These are phyloP conservation scores for Varroa destructor DNA, from an alignment of 1,140 invertebrate genomes.

Conservation along the genomic window DNA sequence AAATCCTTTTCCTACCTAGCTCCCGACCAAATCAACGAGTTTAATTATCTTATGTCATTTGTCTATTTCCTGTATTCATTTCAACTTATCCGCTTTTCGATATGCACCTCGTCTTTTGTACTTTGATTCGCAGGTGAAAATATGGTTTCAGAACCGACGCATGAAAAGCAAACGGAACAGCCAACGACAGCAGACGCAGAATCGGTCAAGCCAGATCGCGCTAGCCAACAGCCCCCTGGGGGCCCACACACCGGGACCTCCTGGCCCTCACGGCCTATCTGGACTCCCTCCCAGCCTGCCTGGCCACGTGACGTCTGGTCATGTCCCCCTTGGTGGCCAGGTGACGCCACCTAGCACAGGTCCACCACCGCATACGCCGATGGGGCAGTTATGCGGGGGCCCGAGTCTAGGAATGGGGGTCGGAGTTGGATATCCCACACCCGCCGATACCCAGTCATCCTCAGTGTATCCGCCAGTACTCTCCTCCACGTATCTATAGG, in stretches of 20 bases:
- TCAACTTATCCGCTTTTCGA: no score
- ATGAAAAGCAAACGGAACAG: conserved; percentile 99
- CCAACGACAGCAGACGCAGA: conserved; percentile 47
- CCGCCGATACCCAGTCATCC: conserved; percentile 13
- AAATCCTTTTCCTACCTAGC: no score
- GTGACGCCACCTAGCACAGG: no score
- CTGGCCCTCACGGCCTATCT: neutral
- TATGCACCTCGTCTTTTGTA: no score
- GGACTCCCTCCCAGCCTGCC: no score
- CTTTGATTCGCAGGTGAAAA: conserved; percentile 45
- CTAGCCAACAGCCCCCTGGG: conserved; percentile 22
- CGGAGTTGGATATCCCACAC: conserved; percentile 14
- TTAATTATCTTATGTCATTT: no score
- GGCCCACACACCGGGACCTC: conserved; percentile 11
- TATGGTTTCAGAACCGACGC: conserved; percentile 90
- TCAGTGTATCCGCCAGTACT: conserved; percentile 26
- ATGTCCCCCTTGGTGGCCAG: no score
- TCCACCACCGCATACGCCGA: no score
- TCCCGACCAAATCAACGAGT: no score
- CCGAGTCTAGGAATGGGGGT: neutral
- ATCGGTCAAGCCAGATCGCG: conserved; percentile 27
- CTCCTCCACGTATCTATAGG: conserved; percentile 23
- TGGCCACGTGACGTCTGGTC: no score
- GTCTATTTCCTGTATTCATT: no score
- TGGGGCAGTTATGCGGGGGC: no score